Base-by-base conservation (phyloP, 2,888 invertebrate genomes). In the Hipparchia sbordonii region DNA sequence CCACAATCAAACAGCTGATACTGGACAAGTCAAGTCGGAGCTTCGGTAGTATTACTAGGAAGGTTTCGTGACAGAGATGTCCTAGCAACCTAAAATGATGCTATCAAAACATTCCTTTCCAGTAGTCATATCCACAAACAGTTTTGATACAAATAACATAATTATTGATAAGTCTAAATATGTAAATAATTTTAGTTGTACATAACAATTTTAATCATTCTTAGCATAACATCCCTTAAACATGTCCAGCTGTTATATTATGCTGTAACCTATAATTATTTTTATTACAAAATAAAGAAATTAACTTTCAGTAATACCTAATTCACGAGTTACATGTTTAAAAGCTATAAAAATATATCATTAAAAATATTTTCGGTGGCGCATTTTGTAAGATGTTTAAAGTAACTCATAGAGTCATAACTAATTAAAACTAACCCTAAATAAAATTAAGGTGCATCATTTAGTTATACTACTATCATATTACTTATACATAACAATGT, bases 321-420 rank as follows among this genome's bases (percentile, higher is more conserved):
- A 13, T 62, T 48, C 7, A 51, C 23, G 51, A 63, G 10, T 51
- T 23, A 6, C 10, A 13, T 8, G 46, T 48, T 62, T 62, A 51
- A 13, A 5, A 45, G 62, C 13, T 4, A 7, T 51, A 10, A 51
- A 23, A 65, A 51, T 51, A 51, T 65, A 23, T 9, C 52, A 51
- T 33, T 12, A 63, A 48, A 10, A 51, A 12, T 48, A 48, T 33
- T 23, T 39, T 65, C 65, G 65, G 65, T 65, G 65, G 65, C 12
- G 8, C 33, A 51, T 33, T 52, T 52, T 39, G 45, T 45, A 62
- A 62, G 13, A n/a, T 7, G 33, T 65, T 52, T 51, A 65, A 33
- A 33, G 2, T 39, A 65, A 51, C 51, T 33, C 23, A 39, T 39
- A 39, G 39, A 39, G 13, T 51, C 13, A 51, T 48, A 63, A 46